A percentile compares a stretch with the other conserved stretches of the same genome.
These are phyloP conservation scores for Pituophis catenifer DNA, from an alignment of 2,113 vertebrate genomes.

Conservation along the genomic window DNA sequence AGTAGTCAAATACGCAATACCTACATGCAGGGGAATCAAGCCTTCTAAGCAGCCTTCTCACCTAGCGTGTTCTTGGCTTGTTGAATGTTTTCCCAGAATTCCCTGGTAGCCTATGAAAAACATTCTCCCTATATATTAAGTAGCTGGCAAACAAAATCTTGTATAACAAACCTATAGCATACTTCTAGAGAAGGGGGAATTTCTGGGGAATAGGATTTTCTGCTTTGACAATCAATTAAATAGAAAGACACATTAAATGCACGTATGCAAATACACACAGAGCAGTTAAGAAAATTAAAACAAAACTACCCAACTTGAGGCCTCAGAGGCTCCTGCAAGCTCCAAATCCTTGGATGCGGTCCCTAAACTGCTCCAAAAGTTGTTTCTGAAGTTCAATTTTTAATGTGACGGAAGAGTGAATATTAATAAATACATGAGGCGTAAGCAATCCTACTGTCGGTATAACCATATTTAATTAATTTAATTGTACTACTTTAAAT, in stretches of 20 bases:
- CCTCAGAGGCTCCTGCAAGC: not conserved
- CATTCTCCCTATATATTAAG: not conserved
- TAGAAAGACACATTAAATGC: not conserved
- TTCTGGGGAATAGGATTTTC: not conserved
- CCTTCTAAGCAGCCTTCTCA: not conserved
- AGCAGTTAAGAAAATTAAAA: not conserved
- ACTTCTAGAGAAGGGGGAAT: not conserved
- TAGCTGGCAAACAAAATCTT: not conserved
- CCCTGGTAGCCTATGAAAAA: not conserved
- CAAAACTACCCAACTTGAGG: not conserved
- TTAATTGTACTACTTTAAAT: not conserved
- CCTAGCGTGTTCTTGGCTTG: not conserved
- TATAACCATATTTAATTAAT: not conserved
- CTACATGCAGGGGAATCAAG: constrained; percentile 34
- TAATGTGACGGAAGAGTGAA: not conserved
- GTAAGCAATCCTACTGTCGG: not conserved
- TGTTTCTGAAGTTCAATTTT: not conserved
- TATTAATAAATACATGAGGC: not conserved
- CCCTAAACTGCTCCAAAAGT: not conserved
- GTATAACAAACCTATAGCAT: not conserved
- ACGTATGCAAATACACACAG: not conserved
- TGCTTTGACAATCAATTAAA: not conserved
- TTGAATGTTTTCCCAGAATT: not conserved
- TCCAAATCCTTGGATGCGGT: not conserved
- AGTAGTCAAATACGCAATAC: constrained; percentile 12